phyloP scores from a whole-genome alignment of 2,888 invertebrate genomes.

The Nomada fabriciana region DNA sequence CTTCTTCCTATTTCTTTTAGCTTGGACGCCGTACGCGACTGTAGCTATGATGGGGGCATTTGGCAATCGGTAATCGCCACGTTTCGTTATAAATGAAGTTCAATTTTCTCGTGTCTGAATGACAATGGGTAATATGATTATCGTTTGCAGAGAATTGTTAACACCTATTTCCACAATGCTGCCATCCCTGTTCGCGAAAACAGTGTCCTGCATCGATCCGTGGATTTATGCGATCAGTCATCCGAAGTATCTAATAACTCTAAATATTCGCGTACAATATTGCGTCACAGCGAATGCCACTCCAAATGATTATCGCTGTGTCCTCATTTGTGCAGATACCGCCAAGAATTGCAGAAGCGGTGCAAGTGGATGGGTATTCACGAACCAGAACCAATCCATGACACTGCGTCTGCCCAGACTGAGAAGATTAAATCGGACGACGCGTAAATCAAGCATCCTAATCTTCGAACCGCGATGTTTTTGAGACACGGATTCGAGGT shows the following conservation, averaged over 20 bases:
- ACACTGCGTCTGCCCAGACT: conserved; percentile 78
- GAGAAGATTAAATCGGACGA: conserved; percentile 81
- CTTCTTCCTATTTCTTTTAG: conserved; percentile 92
- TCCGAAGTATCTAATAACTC: conserved; percentile 88
- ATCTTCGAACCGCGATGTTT: neutral
- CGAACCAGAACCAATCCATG: conserved; percentile 79
- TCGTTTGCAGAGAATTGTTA: conserved; percentile 81
- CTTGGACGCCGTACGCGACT: conserved; percentile 96
- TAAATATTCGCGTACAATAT: neutral
- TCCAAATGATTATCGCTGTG: conserved; percentile 5
- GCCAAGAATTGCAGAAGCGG: conserved; percentile 91
- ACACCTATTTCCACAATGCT: conserved; percentile 90
- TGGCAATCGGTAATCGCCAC: conserved; percentile 87
- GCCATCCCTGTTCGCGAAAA: conserved; percentile 94
- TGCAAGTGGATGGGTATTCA: conserved; percentile 89
- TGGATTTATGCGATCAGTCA: conserved; percentile 96
- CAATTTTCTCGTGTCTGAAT: neutral
- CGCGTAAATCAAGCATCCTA: conserved; percentile 67
- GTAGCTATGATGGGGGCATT: conserved; percentile 93
- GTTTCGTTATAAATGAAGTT: neutral
- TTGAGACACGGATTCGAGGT: conserved; percentile 35
- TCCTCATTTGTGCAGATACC: conserved; percentile 79
- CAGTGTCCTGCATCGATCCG: conserved; percentile 96
- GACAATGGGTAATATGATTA: too few relatives aligned
- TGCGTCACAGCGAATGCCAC: neutral